Evolutionary conservation across 2,888 invertebrate species (phyloP).

Genomic region (Unio pictorum): DNA sequence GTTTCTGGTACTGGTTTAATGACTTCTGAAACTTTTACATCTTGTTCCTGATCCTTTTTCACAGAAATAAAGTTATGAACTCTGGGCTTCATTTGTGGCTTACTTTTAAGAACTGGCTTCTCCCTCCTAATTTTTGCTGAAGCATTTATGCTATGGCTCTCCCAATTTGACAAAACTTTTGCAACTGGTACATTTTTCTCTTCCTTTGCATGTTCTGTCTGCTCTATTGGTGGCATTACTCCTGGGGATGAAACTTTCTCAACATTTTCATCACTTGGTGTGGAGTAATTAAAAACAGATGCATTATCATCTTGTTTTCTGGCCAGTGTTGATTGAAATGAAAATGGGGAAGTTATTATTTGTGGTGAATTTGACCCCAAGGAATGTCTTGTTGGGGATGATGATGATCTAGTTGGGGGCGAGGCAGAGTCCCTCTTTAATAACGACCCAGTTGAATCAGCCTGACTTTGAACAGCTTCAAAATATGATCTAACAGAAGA

Average conservation of each 20-base stretch:
- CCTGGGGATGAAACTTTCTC: too few relatives aligned
- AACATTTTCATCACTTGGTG: slow-evolving; percentile 1
- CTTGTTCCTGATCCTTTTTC: background rate
- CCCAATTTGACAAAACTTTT: too few relatives aligned
- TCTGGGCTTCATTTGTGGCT: slow-evolving; percentile 24
- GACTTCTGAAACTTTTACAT: background rate
- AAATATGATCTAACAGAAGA: slow-evolving; percentile 66
- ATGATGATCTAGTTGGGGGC: too few relatives aligned
- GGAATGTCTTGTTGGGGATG: slow-evolving; percentile 24
- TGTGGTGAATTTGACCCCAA: slow-evolving; percentile 26
- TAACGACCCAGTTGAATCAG: slow-evolving; percentile 2
- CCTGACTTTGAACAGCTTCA: slow-evolving; percentile 30
- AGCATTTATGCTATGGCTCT: too few relatives aligned
- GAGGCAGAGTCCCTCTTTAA: too few relatives aligned
- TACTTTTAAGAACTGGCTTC: slow-evolving; percentile 10
- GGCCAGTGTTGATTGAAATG: slow-evolving; percentile 21
- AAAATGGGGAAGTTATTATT: slow-evolving; percentile 12
- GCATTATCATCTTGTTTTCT: slow-evolving; percentile 19
- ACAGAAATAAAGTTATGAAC: background rate
- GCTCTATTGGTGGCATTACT: too few relatives aligned
- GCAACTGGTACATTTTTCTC: too few relatives aligned
- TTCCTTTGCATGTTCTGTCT: too few relatives aligned
- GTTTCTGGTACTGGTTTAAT: background rate
- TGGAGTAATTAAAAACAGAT: slow-evolving; percentile 20
- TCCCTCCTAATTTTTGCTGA: too few relatives aligned